Percentiles rank a stretch among this genome's conserved stretches.
Evolutionary conservation across 2,888 invertebrate genomes (phyloP).

Genomic region (Abrostola triplasia): DNA sequence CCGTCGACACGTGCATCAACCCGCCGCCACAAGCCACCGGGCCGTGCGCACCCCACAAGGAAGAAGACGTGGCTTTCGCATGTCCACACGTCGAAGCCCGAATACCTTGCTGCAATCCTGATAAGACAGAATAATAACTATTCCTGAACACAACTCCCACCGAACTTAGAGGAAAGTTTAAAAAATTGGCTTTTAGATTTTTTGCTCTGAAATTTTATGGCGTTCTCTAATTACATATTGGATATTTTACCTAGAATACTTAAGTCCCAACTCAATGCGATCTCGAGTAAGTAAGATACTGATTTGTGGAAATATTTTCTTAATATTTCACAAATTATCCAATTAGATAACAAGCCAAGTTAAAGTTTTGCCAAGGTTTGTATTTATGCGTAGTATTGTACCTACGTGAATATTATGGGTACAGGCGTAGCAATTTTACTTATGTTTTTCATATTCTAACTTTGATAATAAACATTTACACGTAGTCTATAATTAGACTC

Average conservation of each 20-base stretch:
- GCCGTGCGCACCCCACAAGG: conserved; percentile 67
- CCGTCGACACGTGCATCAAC: conserved; percentile 65
- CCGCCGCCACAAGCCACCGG: conserved; percentile 62
- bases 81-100: conserved; percentile 74
- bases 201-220: too few relatives aligned
- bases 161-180: too few relatives aligned
- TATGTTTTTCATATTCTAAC: not conserved
- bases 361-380: not conserved
- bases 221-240: too few relatives aligned
- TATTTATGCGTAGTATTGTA: not conserved
- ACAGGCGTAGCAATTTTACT: not conserved
- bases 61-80: conserved; percentile 81
- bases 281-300: too few relatives aligned
- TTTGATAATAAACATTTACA: not conserved
- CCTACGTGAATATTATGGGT: not conserved
- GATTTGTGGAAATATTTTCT: not conserved
- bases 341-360: not conserved
- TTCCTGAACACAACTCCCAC: not conserved
- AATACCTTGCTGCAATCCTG: conserved; percentile 74
- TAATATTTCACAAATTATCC: not conserved
- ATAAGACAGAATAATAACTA: conserved; percentile 50
- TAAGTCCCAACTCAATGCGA: too few relatives aligned
- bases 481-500: not conserved
- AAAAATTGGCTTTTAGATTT: too few relatives aligned
- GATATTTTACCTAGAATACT: too few relatives aligned